Evolutionary conservation across 1,140 invertebrate species (phyloP).

Genomic region (Caenorhabditis remanei): DNA sequence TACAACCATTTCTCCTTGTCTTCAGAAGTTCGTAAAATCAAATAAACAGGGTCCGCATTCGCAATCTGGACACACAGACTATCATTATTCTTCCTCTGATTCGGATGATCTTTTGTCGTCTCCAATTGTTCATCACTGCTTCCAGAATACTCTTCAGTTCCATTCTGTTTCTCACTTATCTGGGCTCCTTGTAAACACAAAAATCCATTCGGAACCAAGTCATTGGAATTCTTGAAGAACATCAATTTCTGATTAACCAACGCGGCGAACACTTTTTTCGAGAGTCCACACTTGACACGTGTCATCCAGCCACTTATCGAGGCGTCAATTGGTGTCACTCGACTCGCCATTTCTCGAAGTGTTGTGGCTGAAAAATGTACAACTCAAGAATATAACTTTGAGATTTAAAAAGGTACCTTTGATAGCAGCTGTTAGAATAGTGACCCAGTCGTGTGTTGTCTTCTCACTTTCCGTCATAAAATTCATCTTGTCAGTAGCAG

Average conservation of each 20-base stretch:
- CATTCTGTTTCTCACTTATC: constrained; percentile 68
- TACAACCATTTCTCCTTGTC: constrained; percentile 75
- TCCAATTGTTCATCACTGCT: constrained; percentile 66
- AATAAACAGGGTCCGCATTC: constrained; percentile 71
- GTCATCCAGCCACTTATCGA: constrained; percentile 69
- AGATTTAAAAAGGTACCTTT: constrained; percentile 33
- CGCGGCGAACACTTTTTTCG: constrained; percentile 69
- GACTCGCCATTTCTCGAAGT: constrained; percentile 67
- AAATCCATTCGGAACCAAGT: constrained; percentile 68
- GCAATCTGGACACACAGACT: constrained; percentile 48
- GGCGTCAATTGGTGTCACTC: constrained; percentile 64
- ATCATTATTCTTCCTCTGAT: constrained; percentile 53
- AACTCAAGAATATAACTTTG: neutral
- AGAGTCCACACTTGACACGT: constrained; percentile 72
- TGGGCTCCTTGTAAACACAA: constrained; percentile 69
- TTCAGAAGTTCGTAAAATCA: constrained; percentile 69
- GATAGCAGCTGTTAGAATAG: constrained; percentile 59
- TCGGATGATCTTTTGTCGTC: constrained; percentile 51
- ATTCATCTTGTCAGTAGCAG: constrained; percentile 58
- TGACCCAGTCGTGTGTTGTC: constrained; percentile 71
- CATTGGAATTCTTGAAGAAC: constrained; percentile 72
- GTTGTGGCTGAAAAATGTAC: constrained; percentile 64
- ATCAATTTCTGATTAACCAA: constrained; percentile 70
- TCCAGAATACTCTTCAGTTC: constrained; percentile 68
- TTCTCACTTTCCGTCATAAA: constrained; percentile 71